Evolutionary conservation across 2,888 invertebrate genomes (phyloP), one percentile per base, ranked within the genome.

Genomic region (Drosophila vallismaia): DNA sequence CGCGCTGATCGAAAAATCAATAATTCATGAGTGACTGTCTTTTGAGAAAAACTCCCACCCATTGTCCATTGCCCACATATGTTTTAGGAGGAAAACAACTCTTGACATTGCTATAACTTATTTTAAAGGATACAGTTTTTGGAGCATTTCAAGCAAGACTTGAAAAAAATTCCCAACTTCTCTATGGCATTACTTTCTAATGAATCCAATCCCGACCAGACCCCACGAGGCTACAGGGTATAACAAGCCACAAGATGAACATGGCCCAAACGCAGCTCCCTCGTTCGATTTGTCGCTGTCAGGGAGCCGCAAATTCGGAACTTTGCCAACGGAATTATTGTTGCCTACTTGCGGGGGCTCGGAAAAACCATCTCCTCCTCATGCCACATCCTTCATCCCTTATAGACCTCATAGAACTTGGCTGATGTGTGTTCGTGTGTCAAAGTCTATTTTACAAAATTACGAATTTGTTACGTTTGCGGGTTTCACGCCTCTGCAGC

Each of bases 381-480:
- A 31, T n/a, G n/a, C n/a, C 36, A 9, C 36, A n/a, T 5, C 36
- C n/a, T n/a, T 36, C 36, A 36, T 36, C 36, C 36, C 5, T 26
- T 24, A 14, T 14, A 33, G 5, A 28, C 33, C n/a, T 48, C 26
- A 58, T 36, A 36, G 52, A 31, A 55, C 54, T 40, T 70, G 57
- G 10, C 44, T 38, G 52, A 56, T 38, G 19, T 29, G 26, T 33
- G 24, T 14, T 42, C 14, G 46, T 42, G 56, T 52, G 74, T 71
- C 72, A 74, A 60, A 79, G 87, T 79, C 77, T 82, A 82, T 85
- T 85, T 76, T 59, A 74, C 56, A 79, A 85, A 78, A 79, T 87
- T 81, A 81, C 85, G 74, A 81, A 85, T 85, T 85, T 85, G 84
- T 85, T 82, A 85, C 85, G 87, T 85, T 85, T 85, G 84, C 52